These are phyloP conservation scores for Tachina grossa DNA, from an alignment of 2,888 invertebrate genomes.

Conservation along the genomic window DNA sequence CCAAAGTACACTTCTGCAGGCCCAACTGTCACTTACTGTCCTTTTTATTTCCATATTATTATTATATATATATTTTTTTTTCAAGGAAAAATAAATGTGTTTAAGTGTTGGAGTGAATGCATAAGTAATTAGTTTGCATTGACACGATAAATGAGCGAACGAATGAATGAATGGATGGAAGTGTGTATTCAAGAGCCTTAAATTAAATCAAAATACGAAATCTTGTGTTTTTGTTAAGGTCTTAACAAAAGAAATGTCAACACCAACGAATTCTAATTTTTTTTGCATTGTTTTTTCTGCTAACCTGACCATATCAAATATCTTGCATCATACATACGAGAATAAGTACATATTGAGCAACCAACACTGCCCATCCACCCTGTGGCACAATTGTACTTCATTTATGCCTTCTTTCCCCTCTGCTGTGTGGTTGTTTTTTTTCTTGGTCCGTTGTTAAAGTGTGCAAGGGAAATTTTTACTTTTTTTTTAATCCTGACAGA, in stretches of 20 bases:
- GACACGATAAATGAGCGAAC: slow-evolving; percentile 18
- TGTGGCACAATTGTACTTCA: not conserved
- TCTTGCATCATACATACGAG: slow-evolving; percentile 17
- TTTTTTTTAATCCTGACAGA: slow-evolving; percentile 61
- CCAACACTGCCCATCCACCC: slow-evolving; percentile 64
- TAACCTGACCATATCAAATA: slow-evolving; percentile 67
- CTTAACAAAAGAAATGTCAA: slow-evolving; percentile 69
- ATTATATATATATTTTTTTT: not conserved
- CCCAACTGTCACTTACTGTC: slow-evolving; percentile 38
- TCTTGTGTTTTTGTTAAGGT: slow-evolving; percentile 56
- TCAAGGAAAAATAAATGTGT: not conserved
- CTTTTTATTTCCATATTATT: not conserved
- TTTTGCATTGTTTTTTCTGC: not conserved
- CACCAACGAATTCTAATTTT: slow-evolving; percentile 60
- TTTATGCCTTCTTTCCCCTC: slow-evolving; percentile 2
- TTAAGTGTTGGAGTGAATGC: slow-evolving; percentile 52
- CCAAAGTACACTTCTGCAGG: slow-evolving; percentile 31
- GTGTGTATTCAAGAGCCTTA: slow-evolving; percentile 78
- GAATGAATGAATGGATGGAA: slow-evolving; percentile 21
- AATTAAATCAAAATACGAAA: slow-evolving; percentile 78
- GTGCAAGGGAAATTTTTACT: slow-evolving; percentile 40
- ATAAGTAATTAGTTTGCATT: slow-evolving; percentile 70
- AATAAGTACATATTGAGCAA: slow-evolving; percentile 37
- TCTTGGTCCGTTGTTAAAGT: not conserved
- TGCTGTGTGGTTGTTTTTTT: not conserved